These are phyloP conservation scores for Aphelenchoides besseyi DNA, from an alignment of 1,140 invertebrate species.

Conservation along the genomic window DNA sequence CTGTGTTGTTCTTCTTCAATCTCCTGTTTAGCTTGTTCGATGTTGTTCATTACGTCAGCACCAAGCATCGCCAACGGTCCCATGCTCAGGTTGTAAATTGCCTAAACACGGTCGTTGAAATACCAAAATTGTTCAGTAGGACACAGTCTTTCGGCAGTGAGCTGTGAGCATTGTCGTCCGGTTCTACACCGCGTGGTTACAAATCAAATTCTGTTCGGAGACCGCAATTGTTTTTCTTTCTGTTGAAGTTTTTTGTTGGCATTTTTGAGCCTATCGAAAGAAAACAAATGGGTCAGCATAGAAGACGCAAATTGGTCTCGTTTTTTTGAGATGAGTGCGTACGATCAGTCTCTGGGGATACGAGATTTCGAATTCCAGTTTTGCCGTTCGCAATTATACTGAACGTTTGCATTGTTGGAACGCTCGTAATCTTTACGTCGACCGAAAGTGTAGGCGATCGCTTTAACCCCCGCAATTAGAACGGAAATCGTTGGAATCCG, in stretches of 20 bases:
- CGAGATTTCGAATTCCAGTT: too few relatives aligned
- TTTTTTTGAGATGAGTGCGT: too few relatives aligned
- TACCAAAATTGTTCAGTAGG: too few relatives aligned
- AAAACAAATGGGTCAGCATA: slow-evolving; percentile 22
- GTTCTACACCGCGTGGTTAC: background rate
- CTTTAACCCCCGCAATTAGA: background rate
- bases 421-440: too few relatives aligned
- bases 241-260: background rate
- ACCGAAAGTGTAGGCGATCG: background rate
- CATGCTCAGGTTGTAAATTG: slow-evolving; percentile 33
- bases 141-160: too few relatives aligned
- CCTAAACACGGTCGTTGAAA: too few relatives aligned
- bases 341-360: too few relatives aligned
- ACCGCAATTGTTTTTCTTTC: background rate
- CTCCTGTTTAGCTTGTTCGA: slow-evolving; percentile 11
- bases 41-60: background rate
- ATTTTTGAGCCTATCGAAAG: background rate
- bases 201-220: slow-evolving; percentile 3
- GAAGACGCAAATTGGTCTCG: too few relatives aligned
- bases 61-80: slow-evolving; percentile 27
- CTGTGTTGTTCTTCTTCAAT: background rate
- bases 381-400: background rate
- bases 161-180: too few relatives aligned
- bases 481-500: background rate
- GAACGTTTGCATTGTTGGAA: background rate